Evolutionary conservation across 2,888 invertebrate genomes (phyloP), one percentile per base, ranked within the genome.

Genomic region (Ectemnius cavifrons): DNA sequence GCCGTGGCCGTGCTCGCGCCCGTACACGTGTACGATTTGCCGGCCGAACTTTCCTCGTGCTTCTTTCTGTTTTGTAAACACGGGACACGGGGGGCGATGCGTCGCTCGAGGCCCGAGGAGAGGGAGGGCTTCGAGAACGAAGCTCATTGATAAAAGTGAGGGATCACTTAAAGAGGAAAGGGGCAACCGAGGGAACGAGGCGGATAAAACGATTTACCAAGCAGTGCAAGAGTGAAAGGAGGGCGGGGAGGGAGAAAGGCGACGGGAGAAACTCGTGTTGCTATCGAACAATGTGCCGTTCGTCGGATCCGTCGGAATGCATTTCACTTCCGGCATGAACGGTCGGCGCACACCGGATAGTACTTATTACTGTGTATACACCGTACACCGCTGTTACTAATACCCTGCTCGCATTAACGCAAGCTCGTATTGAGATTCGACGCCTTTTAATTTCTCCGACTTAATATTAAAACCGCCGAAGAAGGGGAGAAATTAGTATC

Each of bases 311-410:
- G 80, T 83, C 72, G 85, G 83, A 81, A 83, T 81, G 80, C 81
- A 83, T 84, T 80, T 84, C 76, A 84, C 80, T 86, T 87, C 87
- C 87, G 84, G 83, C 76, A 77, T 27, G 69, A 69, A 65, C 58
- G 23, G 63, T 66, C n/a, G 5, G 16, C 63, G 65, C 65, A 72
- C 68, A 59, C 52, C 67, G 64, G 70, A 60, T 66, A 66, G 68
- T 81, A 45, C 56, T 67, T 68, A 66, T 80, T 73, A 74, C 63
- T 60, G 65, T 63, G 27, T 20, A 47, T 27, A 63, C 46, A 13
- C 23, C 47, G n/a, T 52, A 62, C 63, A 57, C 61, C 46, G 2
- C 6, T 18, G 16, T 58, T 14, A 14, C 47, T 49, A 23, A 13
- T 49, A 2, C 57, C 23, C 23, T 23, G 63, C 49, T 28, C 23